Base-by-base conservation (phyloP, 2,797 vertebrate genomes). In the Hippoglossus hippoglossus region DNA sequence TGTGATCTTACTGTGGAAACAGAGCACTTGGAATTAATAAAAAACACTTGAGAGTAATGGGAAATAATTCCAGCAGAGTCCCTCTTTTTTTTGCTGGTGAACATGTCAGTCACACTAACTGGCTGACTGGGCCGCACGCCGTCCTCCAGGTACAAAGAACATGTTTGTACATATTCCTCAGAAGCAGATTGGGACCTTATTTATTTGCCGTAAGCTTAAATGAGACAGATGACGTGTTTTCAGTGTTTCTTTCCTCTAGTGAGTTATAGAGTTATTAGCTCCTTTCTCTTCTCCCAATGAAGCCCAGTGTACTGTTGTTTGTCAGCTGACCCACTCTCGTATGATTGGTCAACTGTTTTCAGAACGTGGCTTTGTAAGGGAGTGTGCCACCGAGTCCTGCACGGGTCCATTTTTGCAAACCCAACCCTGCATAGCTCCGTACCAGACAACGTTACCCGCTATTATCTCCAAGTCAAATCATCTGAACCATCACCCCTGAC, bases 11-110 rank as follows among this genome's bases (percentile, higher is more conserved):
- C 71, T 73, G 77, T 68, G 75, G 73, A 84, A 88, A 90, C 82
- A 85, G 87, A 89, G 78, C 69, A 77, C 80, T 85, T 79, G 75
- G 81, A 88, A 88, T 79, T 75, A 84, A 87, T 75, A 78, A n/a
- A 61, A 79, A 61, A 4, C 68, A 79, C 74, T 86, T 73, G 3
- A 55, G 64, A 39, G 64, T 77, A 78, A 84, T 87, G 73, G 72
- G 75, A 86, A 87, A 77, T 77, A 79, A 88, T 87, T 74, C 80
- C 71, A 58, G 25, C 7, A 36, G 63, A 80, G 65, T 60, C 63
- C 59, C 80, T 46, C 5, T 46, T 1, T 66, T 66, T 67, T 66
- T 62, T 31, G 61, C 64, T 77, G 73, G 64, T 22, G 41, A 22
- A 73, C 54, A 41, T 78, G 65, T 79, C 77, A 68, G 60, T 81